Conservation (phyloP, 2,888 invertebrate genomes). For the Adelognathus sp. region DNA sequence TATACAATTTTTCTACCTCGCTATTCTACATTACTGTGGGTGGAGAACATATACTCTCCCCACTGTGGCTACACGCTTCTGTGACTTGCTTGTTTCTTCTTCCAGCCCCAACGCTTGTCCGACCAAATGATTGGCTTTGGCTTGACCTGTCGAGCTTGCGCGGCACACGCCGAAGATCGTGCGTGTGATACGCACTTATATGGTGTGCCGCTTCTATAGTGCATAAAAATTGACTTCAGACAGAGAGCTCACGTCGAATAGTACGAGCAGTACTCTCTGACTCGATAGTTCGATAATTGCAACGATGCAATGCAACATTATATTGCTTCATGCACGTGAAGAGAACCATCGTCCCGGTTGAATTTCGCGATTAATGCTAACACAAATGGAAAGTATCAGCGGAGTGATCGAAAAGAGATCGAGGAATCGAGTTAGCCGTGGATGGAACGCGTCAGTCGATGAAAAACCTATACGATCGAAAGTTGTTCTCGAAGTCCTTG, state of each 20-base stretch:
- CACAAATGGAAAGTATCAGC: conserved; percentile 52
- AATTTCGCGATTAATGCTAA: not conserved
- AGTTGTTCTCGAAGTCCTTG: conserved; percentile 25
- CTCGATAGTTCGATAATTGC: not conserved
- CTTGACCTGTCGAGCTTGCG: conserved; percentile 18
- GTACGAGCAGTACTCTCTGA: not conserved
- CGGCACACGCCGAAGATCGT: conserved; percentile 25
- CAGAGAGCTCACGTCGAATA: not conserved
- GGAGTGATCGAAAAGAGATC: conserved; percentile 17
- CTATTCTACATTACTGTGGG: conserved; percentile 17
- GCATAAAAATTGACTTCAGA: not conserved
- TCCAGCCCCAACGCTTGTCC: conserved; percentile 24
- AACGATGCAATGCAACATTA: not conserved
- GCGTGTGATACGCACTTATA: conserved; percentile 39
- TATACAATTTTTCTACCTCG: conserved; percentile 52
- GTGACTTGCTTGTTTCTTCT: not conserved
- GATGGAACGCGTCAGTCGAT: conserved; percentile 23
- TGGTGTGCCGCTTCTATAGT: not conserved
- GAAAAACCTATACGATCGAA: conserved; percentile 4
- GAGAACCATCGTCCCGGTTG: not conserved
- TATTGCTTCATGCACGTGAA: not conserved
- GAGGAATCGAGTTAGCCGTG: not conserved
- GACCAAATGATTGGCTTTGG: conserved; percentile 45
- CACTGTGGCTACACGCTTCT: conserved; percentile 15
- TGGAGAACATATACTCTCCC: not conserved